Evolutionary conservation across 2,797 vertebrate genomes (phyloP), one percentile per base, ranked within the genome.

Genomic region (Pseudochromis fuscus): DNA sequence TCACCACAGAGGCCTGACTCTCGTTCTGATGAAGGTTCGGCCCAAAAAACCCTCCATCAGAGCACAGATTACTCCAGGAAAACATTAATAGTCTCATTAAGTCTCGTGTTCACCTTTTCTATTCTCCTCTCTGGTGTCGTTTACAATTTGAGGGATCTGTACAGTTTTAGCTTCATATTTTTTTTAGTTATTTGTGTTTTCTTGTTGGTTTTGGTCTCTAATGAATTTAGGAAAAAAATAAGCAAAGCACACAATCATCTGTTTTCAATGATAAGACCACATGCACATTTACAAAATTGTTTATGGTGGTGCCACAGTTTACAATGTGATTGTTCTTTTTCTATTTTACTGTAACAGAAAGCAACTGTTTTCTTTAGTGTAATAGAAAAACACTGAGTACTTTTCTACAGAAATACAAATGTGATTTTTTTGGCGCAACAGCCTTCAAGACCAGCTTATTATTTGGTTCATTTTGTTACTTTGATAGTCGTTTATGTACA

Each of bases 1-100:
- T 83, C 28, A 19, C 87, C 83, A 23, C 87, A 88, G 75, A 82
- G 68, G 83, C 69, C 76, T 1, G 33, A 33, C 68, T 68, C 56
- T 66, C 58, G n/a, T n/a, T 67, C 59, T 62, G 68, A 79, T 82
- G 63, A 74, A 58, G 79, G 45, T 72, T 73, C 74, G 64, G 64
- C 67, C 60, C 65, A 31, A 60, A 55, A 37, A n/a, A n/a, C n/a
- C n/a, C 50, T 37, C 52, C 62, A 55, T 67, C 21, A 49, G 64
- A 67, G 67, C 52, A 45, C 42, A 50, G 44, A 57, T 30, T 64
- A 16, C 46, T 18, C 35, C 46, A 0, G 33, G 11, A 67, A 71
- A 30, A 42, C 19, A 9, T 46, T 56, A 7, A 59, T 9, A 66
- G n/a, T 42, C 3, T 10, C 8, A 12, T 48, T 31, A 38, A 24